These are phyloP conservation scores for Pangasius sanitwongsei DNA, from an alignment of 2,797 vertebrate genomes.

Conservation along the genomic window DNA sequence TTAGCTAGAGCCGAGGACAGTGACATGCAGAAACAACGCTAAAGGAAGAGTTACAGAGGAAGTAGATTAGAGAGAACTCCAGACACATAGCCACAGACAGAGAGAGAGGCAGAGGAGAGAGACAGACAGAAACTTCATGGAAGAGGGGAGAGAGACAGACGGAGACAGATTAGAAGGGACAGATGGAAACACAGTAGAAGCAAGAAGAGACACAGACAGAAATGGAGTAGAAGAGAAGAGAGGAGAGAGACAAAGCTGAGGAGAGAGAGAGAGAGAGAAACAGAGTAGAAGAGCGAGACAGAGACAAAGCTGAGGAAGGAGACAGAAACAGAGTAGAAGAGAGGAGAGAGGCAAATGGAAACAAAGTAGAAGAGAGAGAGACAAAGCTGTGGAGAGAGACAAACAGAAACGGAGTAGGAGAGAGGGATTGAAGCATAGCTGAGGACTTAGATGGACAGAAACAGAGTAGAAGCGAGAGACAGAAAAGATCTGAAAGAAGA, in stretches of 20 bases:
- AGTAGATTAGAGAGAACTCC: neutral
- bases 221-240: neutral
- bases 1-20: neutral
- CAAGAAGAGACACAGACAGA: neutral
- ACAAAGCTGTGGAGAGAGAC: neutral
- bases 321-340: neutral
- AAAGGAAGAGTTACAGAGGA: neutral
- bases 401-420: neutral
- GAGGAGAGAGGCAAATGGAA: constrained; percentile 54
- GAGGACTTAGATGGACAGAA: neutral
- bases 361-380: constrained; percentile 54
- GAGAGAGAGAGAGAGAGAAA: neutral
- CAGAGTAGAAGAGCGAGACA: neutral
- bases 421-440: neutral
- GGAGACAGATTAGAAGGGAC: neutral
- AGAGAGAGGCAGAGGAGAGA: neutral
- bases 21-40: neutral
- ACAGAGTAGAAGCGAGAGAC: neutral
- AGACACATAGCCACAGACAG: neutral
- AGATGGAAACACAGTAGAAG: neutral
- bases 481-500: constrained; percentile 1
- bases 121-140: neutral
- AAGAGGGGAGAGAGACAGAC: neutral
- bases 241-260: neutral
- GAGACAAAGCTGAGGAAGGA: neutral